Evolutionary conservation across 1,140 invertebrate genomes (phyloP).

Genomic region (Colletes gigas): DNA sequence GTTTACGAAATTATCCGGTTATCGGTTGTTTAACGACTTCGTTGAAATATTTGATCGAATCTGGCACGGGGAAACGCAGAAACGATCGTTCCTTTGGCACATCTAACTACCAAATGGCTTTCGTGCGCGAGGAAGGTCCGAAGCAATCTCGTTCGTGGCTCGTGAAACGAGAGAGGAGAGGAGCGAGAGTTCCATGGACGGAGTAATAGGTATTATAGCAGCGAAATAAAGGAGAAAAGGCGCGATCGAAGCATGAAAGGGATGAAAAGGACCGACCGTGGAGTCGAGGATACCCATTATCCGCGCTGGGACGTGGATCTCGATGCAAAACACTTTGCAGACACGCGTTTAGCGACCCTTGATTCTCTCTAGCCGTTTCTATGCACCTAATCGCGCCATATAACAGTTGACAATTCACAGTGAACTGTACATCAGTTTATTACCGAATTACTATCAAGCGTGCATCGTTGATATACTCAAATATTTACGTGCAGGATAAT

Average conservation of each 20-base stretch:
- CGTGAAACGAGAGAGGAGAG: background rate
- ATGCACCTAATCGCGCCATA: conserved; percentile 24
- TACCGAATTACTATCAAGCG: too few species aligned
- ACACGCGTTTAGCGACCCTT: conserved; percentile 29
- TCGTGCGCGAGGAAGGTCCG: background rate
- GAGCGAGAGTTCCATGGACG: background rate
- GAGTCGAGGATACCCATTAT: conserved; percentile 40
- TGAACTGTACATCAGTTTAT: too few species aligned
- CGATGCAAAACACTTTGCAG: conserved; percentile 47
- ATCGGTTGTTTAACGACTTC: too few species aligned
- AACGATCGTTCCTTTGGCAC: background rate
- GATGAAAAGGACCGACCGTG: background rate
- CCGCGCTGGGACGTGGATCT: conserved; percentile 28
- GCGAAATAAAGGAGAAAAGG: conserved; percentile 25
- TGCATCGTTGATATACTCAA: too few species aligned
- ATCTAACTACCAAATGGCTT: conserved; percentile 9
- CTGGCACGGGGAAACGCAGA: background rate
- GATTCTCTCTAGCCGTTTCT: conserved; percentile 6
- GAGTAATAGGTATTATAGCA: conserved; percentile 27
- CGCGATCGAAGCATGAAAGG: conserved; percentile 3
- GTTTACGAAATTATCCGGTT: too few species aligned
- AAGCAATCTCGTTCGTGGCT: background rate
- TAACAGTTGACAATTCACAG: background rate
- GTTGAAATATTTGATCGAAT: background rate
- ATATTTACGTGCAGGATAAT: too few species aligned